Evolutionary conservation across 30 jellyfish, hydroid and myxozoan species (phyloP).

Genomic region (Turritopsis dohrnii): DNA sequence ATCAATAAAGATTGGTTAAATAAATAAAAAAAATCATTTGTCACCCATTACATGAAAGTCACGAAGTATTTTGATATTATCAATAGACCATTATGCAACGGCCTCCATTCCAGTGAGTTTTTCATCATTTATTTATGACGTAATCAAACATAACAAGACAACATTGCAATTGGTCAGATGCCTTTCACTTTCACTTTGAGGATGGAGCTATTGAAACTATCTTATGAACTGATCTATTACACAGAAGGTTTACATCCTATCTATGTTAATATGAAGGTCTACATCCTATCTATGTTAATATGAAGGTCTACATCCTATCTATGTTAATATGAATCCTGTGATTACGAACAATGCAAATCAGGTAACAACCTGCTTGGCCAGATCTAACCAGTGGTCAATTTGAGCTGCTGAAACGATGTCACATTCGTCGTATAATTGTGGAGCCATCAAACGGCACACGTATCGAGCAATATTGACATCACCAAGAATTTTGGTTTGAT

Average conservation of each 20-base stretch:
- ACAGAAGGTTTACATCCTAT: not conserved
- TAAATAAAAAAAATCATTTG: not conserved
- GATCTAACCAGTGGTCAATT: constrained; percentile 52
- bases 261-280: not conserved
- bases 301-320: no score
- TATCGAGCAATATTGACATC: constrained; percentile 80
- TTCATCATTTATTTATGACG: no score
- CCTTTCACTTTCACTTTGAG: no score
- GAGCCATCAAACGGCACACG: constrained; percentile 61
- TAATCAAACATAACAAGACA: no score
- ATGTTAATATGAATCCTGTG: not conserved
- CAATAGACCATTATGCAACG: not conserved
- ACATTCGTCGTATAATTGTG: constrained; percentile 57
- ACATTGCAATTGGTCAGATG: no score
- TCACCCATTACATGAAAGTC: not conserved
- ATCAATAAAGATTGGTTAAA: not conserved
- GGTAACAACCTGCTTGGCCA: constrained; percentile 50
- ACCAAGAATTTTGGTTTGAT: constrained; percentile 72
- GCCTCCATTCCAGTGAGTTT: not conserved
- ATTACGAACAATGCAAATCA: not conserved
- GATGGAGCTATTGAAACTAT: not conserved
- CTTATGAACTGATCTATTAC: not conserved
- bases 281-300: no score
- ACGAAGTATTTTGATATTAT: not conserved
- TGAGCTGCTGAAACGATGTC: constrained; percentile 31